Evolutionary conservation across 2,113 vertebrate species (phyloP), one percentile per base, ranked within the genome.

Genomic region (Limnothrissa miodon): DNA sequence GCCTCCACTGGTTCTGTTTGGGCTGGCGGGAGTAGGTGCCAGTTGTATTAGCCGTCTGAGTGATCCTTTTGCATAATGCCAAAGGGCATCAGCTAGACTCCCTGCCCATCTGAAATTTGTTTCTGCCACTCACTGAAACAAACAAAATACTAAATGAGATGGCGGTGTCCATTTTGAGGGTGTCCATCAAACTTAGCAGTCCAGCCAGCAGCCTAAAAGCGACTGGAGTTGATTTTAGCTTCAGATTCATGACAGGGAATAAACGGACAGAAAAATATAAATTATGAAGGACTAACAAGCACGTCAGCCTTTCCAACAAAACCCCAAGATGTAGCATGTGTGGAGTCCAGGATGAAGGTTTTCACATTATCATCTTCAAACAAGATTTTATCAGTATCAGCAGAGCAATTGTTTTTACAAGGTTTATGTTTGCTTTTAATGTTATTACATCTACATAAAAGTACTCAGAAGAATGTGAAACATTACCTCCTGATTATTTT

Each of bases 21-120:
- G n/a, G 85, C 36, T 39, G 83, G 45, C 21, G 85, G 29, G 39
- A 45, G 13, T 17, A 62, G 82, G 7, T n/a, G n/a, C n/a, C n/a
- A n/a, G 23, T 62, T 9, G 59, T n/a, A 25, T 1, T 25, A 9
- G 25, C n/a, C 9, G 9, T 66, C 7, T 5, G 19, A 5, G 53
- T 21, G 53, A 48, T 3, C 11, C 11, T 17, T 48, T 48, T 48
- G 46, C 46, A 42, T 42, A 48, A 48, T 48, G 46, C 10, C 46
- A 13, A 48, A 48, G 17, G 13, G 46, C 17, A 15, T 15, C 46
- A 48, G n/a, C 25, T 25, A 66, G 59, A 10, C 33, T 33, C 11
- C 10, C 36, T 36, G 11, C 5, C 4, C 36, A 36, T 74, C 66
- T n/a, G n/a, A n/a, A n/a, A 74, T 39, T 36, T 0, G 29, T 36